phyloP scores from a whole-genome alignment of 2,888 invertebrate genomes.

The Hirudinaria manillensis region DNA sequence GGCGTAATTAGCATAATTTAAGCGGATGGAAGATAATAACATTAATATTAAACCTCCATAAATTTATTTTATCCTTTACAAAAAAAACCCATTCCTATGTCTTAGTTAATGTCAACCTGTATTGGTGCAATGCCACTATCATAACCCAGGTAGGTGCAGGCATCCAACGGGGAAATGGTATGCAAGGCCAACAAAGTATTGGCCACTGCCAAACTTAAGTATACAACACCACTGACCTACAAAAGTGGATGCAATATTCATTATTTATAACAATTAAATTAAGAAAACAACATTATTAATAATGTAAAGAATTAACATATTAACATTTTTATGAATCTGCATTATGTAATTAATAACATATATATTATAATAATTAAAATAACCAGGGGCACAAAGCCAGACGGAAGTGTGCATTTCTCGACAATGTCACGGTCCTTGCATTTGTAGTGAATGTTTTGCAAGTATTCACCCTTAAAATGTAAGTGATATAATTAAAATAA shows the following conservation, averaged over 20 bases:
- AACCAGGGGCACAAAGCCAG: constrained; percentile 30
- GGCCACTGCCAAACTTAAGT: constrained; percentile 35
- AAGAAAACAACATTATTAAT: background rate
- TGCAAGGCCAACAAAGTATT: constrained; percentile 53
- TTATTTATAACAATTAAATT: background rate
- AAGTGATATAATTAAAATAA: constrained; percentile 1
- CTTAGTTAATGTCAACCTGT: constrained; percentile 30
- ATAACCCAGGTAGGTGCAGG: constrained; percentile 58
- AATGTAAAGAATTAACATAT: too few species aligned
- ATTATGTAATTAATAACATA: background rate
- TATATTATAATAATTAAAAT: background rate
- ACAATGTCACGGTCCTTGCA: constrained; percentile 7
- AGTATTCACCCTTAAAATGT: background rate
- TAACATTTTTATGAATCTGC: too few species aligned
- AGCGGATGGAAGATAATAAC: background rate
- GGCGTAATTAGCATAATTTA: background rate
- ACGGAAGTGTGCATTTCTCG: constrained; percentile 21
- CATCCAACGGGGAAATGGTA: constrained; percentile 55
- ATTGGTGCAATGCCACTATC: constrained; percentile 56
- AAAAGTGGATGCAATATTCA: constrained; percentile 10
- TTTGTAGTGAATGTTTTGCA: constrained; percentile 32
- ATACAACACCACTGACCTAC: constrained; percentile 34
- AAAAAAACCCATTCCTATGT: too few species aligned
- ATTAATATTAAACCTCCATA: background rate
- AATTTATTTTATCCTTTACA: too few species aligned